A percentile compares a stretch with the other conserved stretches of the same genome.
Conservation (phyloP, 2,113 vertebrate genomes). For the Elachura formosa region DNA sequence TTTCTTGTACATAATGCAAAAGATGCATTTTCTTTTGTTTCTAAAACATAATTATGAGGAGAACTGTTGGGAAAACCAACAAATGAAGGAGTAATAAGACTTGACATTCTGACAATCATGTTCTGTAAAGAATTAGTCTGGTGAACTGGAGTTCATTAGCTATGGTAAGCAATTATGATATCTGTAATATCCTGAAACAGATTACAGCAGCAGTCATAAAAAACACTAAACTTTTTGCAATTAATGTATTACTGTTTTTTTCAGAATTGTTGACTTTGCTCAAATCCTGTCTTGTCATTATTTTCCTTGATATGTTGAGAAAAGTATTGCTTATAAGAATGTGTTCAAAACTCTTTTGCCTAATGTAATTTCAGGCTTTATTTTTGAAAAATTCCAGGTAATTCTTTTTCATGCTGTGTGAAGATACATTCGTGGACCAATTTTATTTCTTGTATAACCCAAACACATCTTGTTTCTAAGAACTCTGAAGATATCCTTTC, state of each 20-base stretch:
- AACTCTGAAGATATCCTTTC: not conserved
- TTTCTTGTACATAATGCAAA: rapidly evolving
- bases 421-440: not conserved
- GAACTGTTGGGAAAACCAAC: not conserved
- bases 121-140: not conserved
- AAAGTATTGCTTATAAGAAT: not conserved
- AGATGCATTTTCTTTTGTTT: not conserved
- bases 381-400: not conserved
- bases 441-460: not conserved
- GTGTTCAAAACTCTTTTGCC: not conserved
- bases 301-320: not conserved
- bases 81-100: not conserved
- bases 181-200: not conserved
- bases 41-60: not conserved
- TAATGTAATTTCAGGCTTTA: not conserved
- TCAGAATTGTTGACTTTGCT: not conserved
- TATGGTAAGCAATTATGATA: not conserved
- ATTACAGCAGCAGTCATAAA: not conserved
- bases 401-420: not conserved
- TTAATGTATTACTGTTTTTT: not conserved
- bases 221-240: not conserved
- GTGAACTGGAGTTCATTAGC: not conserved
- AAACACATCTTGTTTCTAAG: not conserved
- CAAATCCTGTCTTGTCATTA: not conserved
- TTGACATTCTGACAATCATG: not conserved